These are phyloP conservation scores for Rutilus rutilus DNA, from an alignment of 2,113 vertebrate species.

Conservation along the genomic window DNA sequence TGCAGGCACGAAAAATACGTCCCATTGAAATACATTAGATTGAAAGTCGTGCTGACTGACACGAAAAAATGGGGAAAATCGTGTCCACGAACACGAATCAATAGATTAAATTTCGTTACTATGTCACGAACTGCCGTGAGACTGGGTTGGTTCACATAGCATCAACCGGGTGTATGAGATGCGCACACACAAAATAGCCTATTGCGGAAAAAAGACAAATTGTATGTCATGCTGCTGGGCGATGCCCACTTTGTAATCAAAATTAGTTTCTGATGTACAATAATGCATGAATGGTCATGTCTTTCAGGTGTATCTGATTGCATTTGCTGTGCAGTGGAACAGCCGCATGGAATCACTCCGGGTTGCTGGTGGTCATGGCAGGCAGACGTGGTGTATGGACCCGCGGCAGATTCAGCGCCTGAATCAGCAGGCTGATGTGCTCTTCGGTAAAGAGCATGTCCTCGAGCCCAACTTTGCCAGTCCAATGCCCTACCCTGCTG, in stretches of 20 bases:
- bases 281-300: constrained; percentile 15
- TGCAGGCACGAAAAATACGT: too few relatives aligned
- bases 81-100: too few relatives aligned
- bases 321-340: constrained; percentile 41
- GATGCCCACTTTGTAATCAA: constrained; percentile 13
- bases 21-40: too few relatives aligned
- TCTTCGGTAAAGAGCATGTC: constrained; percentile 40
- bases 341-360: constrained; percentile 34
- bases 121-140: too few relatives aligned
- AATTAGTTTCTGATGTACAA: constrained; percentile 6
- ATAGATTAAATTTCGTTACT: too few relatives aligned
- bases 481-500: constrained; percentile 23
- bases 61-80: too few relatives aligned
- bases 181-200: too few relatives aligned
- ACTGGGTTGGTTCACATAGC: too few relatives aligned
- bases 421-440: constrained; percentile 36
- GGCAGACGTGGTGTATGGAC: constrained; percentile 31
- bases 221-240: too few relatives aligned
- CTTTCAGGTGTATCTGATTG: constrained; percentile 30
- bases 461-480: constrained; percentile 32
- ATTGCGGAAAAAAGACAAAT: too few relatives aligned
- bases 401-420: constrained; percentile 10
- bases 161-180: too few relatives aligned
- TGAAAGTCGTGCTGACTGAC: too few relatives aligned
- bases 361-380: constrained; percentile 39